phyloP scores from a whole-genome alignment of 2,797 vertebrate genomes.

The Crenichthys baileyi region DNA sequence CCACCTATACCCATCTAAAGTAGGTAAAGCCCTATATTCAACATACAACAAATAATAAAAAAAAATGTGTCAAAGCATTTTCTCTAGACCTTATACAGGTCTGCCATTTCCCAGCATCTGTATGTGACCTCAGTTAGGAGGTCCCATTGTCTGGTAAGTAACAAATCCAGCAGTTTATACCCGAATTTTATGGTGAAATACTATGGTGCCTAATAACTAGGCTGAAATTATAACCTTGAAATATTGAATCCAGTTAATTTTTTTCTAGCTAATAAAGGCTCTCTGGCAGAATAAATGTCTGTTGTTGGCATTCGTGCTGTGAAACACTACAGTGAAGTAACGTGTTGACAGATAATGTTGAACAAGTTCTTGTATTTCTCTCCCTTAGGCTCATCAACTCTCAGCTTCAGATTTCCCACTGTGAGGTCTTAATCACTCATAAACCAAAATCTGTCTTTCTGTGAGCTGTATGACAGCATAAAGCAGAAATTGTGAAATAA shows the following conservation, averaged over 20 bases:
- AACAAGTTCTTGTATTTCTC: constrained; percentile 28
- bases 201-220: not conserved
- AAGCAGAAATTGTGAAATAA: constrained; percentile 5
- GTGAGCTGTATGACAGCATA: constrained; percentile 13
- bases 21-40: too few relatives aligned
- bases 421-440: constrained; percentile 24
- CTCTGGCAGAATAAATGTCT: constrained; percentile 24
- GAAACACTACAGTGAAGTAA: constrained; percentile 45
- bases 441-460: constrained; percentile 13
- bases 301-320: constrained; percentile 34
- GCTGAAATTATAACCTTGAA: constrained; percentile 9
- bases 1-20: too few relatives aligned
- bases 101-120: constrained; percentile 62
- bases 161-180: constrained; percentile 2
- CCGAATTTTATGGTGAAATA: constrained; percentile 16
- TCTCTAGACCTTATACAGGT: constrained; percentile 52
- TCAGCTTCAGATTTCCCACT: constrained; percentile 4
- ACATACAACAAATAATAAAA: too few relatives aligned
- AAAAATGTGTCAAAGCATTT: too few relatives aligned
- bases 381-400: constrained; percentile 29
- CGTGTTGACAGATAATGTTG: constrained; percentile 46
- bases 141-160: constrained; percentile 39
- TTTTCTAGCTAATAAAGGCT: constrained; percentile 37
- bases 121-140: constrained; percentile 64
- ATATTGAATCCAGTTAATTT: constrained; percentile 48